Base-by-base conservation (phyloP, 2,113 vertebrate species). In the Myotis brandtii region DNA sequence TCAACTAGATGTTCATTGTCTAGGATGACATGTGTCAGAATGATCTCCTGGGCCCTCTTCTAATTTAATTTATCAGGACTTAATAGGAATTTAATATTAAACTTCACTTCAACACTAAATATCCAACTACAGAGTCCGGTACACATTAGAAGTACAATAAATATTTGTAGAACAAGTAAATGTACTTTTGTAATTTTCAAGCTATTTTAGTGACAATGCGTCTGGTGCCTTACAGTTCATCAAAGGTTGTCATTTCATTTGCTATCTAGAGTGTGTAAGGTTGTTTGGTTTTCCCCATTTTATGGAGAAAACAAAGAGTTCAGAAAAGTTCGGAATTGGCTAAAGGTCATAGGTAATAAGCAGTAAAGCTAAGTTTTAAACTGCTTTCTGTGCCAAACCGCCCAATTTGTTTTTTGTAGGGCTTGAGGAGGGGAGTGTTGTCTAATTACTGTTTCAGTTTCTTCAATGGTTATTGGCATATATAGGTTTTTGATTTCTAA, bases 71-170 rank as follows among this genome's bases (percentile, higher is more conserved):
- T 92, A 6, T 75, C 86, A 92, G 23, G 27, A 91, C 62, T 70
- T 43, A 52, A 20, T 7, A 59, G 46, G 48, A 95, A 54, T 86
- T 96, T 91, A 93, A 92, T 89, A 84, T 83, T 95, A 94, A 92
- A 69, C 84, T 21, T 75, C 13, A 88, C 82, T n/a, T 80, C 12
- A 93, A 56, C 27, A 50, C 43, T 69, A 46, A 93, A 72, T 88
- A 54, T 73, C 86, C 85, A 86, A 83, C 69, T 86, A 37, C 5
- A 70, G n/a, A 76, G 46, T 52, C 66, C 83, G 32, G 69, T 46
- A 94, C 56, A 64, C 46, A 66, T 87, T 40, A 87, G 34, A 90
- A 80, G 43, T 81, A 92, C 76, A 95, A 32, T 59, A 95, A 94
- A 96, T 91, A 95, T 67, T 93, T 96, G 32, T 9, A 81, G 56